Evolutionary conservation across 2,888 invertebrate species (phyloP), one percentile per base, ranked within the genome.

Genomic region (Eumacrocentrus americanus): DNA sequence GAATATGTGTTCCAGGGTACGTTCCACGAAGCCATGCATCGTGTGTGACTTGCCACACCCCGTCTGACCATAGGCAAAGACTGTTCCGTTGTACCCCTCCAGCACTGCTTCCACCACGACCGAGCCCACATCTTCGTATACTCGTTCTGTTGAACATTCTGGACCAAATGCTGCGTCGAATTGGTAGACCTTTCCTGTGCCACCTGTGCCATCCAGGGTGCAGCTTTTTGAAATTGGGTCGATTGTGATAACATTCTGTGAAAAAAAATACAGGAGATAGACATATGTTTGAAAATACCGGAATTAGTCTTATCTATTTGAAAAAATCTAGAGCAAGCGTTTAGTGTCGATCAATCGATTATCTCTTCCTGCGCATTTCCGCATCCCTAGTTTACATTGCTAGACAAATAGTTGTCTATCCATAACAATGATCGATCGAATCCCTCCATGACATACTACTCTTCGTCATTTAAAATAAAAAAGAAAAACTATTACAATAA

Each of bases 11-110:
- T 95, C 94, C 79, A 95, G 91, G 1, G 93, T 88, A 46, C 90
- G 84, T 4, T 91, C 90, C 69, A 92, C 90, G 66, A 92, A 89
- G 0, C 90, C 94, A 77, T 93, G 92, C 94, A 95, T 95, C 9
- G 93, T 91, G 77, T 90, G 92, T 0, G 93, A 92, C 79, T 95
- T 95, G 0, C 95, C 95, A 77, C 94, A 93, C 0, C 95, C 94
- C 0, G 94, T 95, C 82, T 95, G 95, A 0, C 95, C 95, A 76
- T 95, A 95, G 0, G 95, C 95, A 80, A 95, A 95, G 54, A 95
- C 92, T 0, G 95, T 95, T 14, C 92, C 92, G 82, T 95, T 95
- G 83, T 95, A 95, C 0, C 95, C 95, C 75, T 95, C 94, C 57
- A 94, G 84, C 1, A 94, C 92, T 62, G 92, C 92, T 85, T 90